phyloP scores from a whole-genome alignment of 2,113 vertebrate species.

The Pterocles orientalis region DNA sequence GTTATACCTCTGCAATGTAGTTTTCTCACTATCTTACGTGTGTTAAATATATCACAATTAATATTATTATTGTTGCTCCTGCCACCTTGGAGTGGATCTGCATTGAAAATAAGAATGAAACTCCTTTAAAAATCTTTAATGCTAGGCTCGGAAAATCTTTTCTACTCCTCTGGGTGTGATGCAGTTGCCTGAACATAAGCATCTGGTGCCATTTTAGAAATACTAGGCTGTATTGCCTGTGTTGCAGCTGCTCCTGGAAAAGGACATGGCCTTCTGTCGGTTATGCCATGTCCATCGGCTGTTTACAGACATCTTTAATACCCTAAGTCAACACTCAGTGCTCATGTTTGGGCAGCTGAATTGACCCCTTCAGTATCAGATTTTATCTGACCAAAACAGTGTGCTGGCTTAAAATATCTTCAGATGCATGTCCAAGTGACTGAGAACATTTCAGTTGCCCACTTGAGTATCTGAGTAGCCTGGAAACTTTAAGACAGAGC shows the following conservation, averaged over 20 bases:
- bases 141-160: not conserved
- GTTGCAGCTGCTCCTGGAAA: not conserved
- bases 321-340: rapidly evolving
- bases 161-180: not conserved
- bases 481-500: not conserved
- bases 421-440: not conserved
- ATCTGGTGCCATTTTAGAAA: not conserved
- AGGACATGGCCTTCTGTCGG: not conserved
- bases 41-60: not conserved
- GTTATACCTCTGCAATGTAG: not conserved
- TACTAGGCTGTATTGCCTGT: not conserved
- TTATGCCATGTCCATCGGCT: not conserved
- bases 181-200: not conserved
- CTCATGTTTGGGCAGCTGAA: not conserved
- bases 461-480: not conserved
- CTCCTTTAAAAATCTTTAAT: not conserved
- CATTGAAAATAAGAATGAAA: not conserved
- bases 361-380: not conserved
- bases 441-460: not conserved
- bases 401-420: not conserved
- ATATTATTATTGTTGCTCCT: not conserved
- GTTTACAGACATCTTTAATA: rapidly evolving
- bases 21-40: rapidly evolving
- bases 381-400: not conserved
- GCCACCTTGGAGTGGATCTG: not conserved